Evolutionary conservation across 1,140 invertebrate species (phyloP), one percentile per base, ranked within the genome.

Genomic region (Eueides isabella): DNA sequence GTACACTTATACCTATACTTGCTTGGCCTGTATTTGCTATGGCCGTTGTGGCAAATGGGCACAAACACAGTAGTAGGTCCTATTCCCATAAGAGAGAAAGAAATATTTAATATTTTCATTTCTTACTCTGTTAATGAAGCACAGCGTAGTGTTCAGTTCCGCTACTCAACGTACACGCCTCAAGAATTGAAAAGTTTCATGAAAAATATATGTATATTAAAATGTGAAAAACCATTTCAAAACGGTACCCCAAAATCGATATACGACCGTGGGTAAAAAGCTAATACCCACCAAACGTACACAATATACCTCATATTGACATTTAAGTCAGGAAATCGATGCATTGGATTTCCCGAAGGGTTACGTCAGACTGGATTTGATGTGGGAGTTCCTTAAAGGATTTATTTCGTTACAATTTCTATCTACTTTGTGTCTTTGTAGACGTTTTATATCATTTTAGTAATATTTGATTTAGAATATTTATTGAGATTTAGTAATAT

Each of bases 271-370:
- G 48, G 48, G 19, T 26, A 55, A 55, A 26, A 55, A 55, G 48
- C 48, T 55, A 55, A 55, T 55, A 55, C 48, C 12, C 48, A 55
- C 48, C 48, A 55, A 55, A 55, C 48, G 48, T 19, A 67, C 31
- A 26, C 29, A 61, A 61, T 68, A 68, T 33, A 33, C 61, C 19
- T 41, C 61, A 77, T 77, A 77, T 73, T 73, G 75, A 74, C 72
- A 74, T 77, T 77, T 71, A 73, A 74, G 76, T 71, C 71, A 61
- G 76, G 67, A 75, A 75, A 77, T 77, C 76, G 76, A 77, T 74
- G 67, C 67, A 67, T 64, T 31, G 71, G 72, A 74, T 74, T 74
- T 77, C 76, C 76, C 76, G 64, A 71, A 74, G 76, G 76, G 63
- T 65, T 62, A 71, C 61, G 61, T 67, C 30, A 72, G 62, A 55